Percentiles rank a stretch among this genome's conserved stretches.
phyloP scores from a whole-genome alignment of 2,888 invertebrate genomes.

The Eupithecia insigniata region DNA sequence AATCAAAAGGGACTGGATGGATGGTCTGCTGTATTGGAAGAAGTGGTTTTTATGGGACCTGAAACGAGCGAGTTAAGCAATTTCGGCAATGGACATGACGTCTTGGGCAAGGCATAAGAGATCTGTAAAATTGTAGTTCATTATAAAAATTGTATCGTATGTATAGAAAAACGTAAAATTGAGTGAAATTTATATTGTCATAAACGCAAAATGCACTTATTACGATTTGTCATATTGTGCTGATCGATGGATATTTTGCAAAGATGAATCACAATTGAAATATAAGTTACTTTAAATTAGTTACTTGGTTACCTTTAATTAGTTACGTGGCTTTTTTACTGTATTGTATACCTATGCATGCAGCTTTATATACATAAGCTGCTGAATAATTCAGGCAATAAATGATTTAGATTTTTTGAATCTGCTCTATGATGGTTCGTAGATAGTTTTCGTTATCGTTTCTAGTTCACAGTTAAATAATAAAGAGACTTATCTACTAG shows the following conservation, averaged over 20 bases:
- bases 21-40: conserved; percentile 39
- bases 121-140: not conserved
- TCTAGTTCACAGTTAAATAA: not conserved
- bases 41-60: conserved; percentile 21
- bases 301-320: no score
- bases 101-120: not conserved
- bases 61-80: conserved; percentile 1
- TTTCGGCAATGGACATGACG: not conserved
- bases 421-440: no score
- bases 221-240: not conserved
- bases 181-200: no score
- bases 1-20: conserved; percentile 50
- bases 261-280: no score
- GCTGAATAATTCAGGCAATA: no score
- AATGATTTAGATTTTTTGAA: no score
- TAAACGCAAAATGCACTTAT: not conserved
- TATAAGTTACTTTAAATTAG: no score
- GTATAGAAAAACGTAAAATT: not conserved
- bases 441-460: no score
- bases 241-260: not conserved
- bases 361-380: no score
- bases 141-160: not conserved
- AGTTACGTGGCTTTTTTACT: no score
- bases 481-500: not conserved
- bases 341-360: no score